phyloP scores from a whole-genome alignment of 2,113 vertebrate species.

The Oncorhynchus clarkii region DNA sequence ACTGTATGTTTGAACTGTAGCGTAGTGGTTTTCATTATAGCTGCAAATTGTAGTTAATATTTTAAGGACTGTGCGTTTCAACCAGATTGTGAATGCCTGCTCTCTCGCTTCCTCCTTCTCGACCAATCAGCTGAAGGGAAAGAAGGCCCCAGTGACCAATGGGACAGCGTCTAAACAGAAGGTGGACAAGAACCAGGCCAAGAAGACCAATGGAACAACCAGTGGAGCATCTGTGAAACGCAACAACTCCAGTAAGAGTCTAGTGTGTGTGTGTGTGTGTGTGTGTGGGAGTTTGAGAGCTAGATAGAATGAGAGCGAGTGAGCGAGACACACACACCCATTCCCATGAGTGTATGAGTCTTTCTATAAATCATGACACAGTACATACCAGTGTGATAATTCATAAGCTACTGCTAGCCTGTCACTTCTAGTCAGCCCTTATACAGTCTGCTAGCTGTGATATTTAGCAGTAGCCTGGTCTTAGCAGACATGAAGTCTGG shows the following conservation, averaged over 20 bases:
- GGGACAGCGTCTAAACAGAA: conserved; percentile 79
- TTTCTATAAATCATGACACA: no score
- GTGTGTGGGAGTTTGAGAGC: neutral
- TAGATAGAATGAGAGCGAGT: neutral
- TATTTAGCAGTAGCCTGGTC: neutral
- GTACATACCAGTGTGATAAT: no score
- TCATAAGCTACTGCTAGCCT: no score
- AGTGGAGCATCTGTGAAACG: conserved; percentile 78
- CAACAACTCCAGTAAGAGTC: conserved; percentile 81
- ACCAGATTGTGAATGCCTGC: conserved; percentile 18
- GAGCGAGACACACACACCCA: neutral
- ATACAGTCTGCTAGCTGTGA: no score
- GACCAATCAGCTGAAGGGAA: conserved; percentile 80
- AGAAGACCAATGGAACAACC: conserved; percentile 74
- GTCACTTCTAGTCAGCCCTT: no score
- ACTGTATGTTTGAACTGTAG: no score
- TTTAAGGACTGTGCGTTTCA: neutral
- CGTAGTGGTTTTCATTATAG: no score
- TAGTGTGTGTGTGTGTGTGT: conserved; percentile 59
- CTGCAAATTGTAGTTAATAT: no score
- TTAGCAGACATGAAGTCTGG: conserved; percentile 61
- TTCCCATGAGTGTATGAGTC: neutral
- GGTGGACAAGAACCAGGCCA: conserved; percentile 76
- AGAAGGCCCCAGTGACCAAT: conserved; percentile 77
- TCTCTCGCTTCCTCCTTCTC: conserved; percentile 9